Conservation (phyloP, 1,140 invertebrate genomes). For the Drosophila nannoptera region DNA sequence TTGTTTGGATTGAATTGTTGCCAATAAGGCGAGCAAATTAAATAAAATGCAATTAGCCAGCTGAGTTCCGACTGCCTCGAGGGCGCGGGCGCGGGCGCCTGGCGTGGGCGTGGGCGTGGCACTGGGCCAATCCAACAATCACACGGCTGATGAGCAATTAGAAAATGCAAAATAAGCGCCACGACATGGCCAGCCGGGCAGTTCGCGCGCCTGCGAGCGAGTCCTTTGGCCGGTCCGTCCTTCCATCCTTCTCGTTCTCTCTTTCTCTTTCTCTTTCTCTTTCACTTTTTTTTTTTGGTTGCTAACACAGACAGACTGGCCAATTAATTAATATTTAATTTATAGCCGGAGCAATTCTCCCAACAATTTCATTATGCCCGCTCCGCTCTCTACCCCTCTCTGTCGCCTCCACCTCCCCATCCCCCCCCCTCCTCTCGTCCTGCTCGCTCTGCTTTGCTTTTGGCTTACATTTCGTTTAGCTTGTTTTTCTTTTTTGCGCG, state of each 20-base stretch:
- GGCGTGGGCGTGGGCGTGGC: background rate
- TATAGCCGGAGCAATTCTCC: conserved; percentile 43
- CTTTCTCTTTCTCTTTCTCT: background rate
- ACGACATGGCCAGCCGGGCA: background rate
- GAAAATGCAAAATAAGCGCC: conserved; percentile 59
- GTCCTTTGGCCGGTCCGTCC: background rate
- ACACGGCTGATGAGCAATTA: conserved; percentile 66
- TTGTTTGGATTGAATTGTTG: conserved; percentile 17
- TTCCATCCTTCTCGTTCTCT: background rate
- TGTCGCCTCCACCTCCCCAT: too few species aligned
- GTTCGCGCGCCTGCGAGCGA: background rate
- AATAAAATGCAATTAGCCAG: conserved; percentile 46
- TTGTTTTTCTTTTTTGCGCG: too few species aligned
- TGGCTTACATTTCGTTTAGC: too few species aligned
- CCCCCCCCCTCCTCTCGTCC: too few species aligned
- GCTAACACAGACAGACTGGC: conserved; percentile 16
- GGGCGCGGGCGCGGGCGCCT: background rate
- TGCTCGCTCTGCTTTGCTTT: too few species aligned
- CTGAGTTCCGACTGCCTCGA: background rate
- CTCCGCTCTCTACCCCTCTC: background rate
- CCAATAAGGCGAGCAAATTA: conserved; percentile 37
- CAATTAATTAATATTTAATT: conserved; percentile 76
- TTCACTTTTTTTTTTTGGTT: background rate
- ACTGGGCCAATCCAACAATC: conserved; percentile 48
- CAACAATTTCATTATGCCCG: conserved; percentile 43